A percentile compares a stretch with the other conserved stretches of the same genome.
phyloP scores from a whole-genome alignment of 2,797 vertebrate species.

The Lagothrix lagotricha region DNA sequence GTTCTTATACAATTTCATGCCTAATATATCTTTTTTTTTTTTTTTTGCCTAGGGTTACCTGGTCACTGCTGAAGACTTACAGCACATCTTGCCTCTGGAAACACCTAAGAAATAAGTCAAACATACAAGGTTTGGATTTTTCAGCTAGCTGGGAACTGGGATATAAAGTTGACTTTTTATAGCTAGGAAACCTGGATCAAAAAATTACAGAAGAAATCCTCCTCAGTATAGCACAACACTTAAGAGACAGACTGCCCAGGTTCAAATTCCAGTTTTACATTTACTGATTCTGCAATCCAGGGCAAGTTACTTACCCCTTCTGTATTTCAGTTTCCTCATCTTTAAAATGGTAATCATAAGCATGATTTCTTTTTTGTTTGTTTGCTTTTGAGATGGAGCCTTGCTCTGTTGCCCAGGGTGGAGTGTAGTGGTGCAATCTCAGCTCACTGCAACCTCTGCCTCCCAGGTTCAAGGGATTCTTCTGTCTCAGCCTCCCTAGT shows the following conservation, averaged over 20 bases:
- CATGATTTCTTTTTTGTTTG: neutral
- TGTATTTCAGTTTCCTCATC: constrained; percentile 21
- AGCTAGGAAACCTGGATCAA: neutral
- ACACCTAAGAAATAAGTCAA: constrained; percentile 27
- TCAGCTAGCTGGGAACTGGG: neutral
- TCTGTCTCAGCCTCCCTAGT: neutral
- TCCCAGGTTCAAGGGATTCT: neutral
- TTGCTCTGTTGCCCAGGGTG: neutral
- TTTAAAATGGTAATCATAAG: constrained; percentile 29
- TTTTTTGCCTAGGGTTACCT: neutral
- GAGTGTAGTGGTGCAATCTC: neutral
- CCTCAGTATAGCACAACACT: neutral
- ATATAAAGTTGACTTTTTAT: neutral
- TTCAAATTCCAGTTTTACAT: neutral
- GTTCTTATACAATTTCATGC: neutral
- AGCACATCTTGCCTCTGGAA: constrained; percentile 6
- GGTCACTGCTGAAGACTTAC: neutral
- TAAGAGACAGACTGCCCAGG: neutral
- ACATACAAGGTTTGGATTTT: neutral
- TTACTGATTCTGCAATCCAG: neutral
- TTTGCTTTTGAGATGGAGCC: neutral
- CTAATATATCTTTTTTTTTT: neutral
- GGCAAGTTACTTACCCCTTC: constrained; percentile 8
- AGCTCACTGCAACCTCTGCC: neutral
- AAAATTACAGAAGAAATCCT: neutral